phyloP scores from a whole-genome alignment of 2,113 vertebrate genomes.

The Amia ocellicauda region DNA sequence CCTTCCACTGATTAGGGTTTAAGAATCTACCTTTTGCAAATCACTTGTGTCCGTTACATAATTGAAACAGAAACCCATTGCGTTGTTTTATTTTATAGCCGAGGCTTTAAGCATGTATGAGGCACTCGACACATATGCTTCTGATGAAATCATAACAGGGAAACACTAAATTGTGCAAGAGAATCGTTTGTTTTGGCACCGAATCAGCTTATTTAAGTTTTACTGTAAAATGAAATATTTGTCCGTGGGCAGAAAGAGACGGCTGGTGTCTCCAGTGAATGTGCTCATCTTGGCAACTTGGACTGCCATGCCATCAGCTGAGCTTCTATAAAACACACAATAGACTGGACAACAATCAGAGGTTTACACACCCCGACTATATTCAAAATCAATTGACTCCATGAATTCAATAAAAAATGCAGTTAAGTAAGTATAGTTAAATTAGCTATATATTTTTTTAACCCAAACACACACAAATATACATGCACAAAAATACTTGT shows the following conservation, averaged over 20 bases:
- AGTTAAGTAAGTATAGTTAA: too few species aligned
- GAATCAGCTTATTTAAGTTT: slow-evolving; percentile 10
- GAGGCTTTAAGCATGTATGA: neutral
- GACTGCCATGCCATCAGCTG: neutral
- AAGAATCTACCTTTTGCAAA: neutral
- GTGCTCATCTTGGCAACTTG: neutral
- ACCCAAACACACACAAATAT: too few species aligned
- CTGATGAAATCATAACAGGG: slow-evolving; percentile 11
- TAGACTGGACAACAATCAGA: too few species aligned
- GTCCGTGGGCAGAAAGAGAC: slow-evolving; percentile 6
- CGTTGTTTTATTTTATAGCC: neutral
- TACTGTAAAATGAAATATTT: slow-evolving; percentile 13
- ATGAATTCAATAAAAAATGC: neutral
- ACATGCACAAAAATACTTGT: too few species aligned
- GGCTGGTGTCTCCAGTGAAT: neutral
- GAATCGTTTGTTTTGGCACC: slow-evolving; percentile 10
- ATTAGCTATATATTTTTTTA: neutral
- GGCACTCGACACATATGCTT: neutral
- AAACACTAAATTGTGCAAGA: neutral
- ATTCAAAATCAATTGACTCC: neutral
- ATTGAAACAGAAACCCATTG: neutral
- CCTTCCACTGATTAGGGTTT: neutral
- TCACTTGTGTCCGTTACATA: slow-evolving; percentile 5
- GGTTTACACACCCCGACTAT: neutral
- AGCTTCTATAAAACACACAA: neutral